Evolutionary conservation across 2,113 vertebrate species (phyloP).

Genomic region (Laterallus jamaicensis): DNA sequence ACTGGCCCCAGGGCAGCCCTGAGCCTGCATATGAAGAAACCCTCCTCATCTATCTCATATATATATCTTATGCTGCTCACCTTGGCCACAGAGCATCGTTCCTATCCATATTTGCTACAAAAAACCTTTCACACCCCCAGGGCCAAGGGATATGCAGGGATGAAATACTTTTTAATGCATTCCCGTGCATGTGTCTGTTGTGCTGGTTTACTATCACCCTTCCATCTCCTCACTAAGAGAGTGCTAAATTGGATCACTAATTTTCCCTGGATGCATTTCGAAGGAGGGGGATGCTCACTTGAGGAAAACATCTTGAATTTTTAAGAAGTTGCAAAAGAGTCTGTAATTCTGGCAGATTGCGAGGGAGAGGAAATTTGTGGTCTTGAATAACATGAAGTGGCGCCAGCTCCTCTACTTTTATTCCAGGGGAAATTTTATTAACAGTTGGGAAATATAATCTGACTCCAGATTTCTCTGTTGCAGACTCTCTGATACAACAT

Average conservation of each 20-base stretch:
- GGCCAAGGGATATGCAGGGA: neutral
- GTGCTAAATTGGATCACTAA: neutral
- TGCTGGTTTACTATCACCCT: neutral
- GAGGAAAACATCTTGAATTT: neutral
- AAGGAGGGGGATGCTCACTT: neutral
- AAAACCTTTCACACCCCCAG: neutral
- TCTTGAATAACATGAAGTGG: conserved; percentile 30
- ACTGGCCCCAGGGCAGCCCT: neutral
- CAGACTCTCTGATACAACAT: neutral
- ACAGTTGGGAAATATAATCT: neutral
- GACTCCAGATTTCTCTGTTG: conserved; percentile 1
- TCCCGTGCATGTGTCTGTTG: neutral
- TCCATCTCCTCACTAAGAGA: neutral
- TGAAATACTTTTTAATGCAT: neutral
- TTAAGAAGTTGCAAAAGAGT: neutral
- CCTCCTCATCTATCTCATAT: neutral
- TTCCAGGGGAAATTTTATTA: conserved; percentile 50
- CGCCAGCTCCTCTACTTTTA: conserved; percentile 20
- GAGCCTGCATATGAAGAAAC: neutral
- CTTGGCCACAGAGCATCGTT: neutral
- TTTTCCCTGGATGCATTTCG: neutral
- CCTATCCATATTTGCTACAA: neutral
- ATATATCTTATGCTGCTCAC: neutral
- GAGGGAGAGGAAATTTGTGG: conserved; percentile 7
- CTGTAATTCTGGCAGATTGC: conserved; percentile 20